These are phyloP conservation scores for Lutjanus argentimaculatus DNA, from an alignment of 2,797 vertebrate species.

Conservation along the genomic window DNA sequence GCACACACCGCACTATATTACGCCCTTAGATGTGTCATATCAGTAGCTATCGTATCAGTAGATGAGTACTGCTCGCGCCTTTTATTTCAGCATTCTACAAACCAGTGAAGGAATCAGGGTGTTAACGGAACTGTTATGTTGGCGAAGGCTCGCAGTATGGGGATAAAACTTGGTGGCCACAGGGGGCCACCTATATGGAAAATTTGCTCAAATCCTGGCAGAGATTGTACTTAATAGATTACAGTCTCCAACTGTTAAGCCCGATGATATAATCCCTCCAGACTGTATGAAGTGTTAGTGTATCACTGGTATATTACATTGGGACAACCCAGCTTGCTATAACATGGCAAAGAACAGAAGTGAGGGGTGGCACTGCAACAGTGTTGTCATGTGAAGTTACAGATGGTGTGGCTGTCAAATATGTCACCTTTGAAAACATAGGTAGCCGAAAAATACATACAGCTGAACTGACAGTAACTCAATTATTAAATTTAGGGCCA, in stretches of 20 bases:
- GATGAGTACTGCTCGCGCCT: too few relatives aligned
- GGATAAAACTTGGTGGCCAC: too few relatives aligned
- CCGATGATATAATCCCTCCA: slow-evolving; percentile 22
- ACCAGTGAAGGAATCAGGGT: too few relatives aligned
- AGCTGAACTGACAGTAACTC: too few relatives aligned
- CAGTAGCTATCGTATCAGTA: too few relatives aligned
- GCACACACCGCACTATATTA: too few relatives aligned
- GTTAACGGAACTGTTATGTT: too few relatives aligned
- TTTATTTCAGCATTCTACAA: too few relatives aligned
- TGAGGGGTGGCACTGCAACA: background rate
- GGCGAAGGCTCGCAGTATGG: too few relatives aligned
- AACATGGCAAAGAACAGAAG: background rate
- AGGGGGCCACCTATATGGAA: too few relatives aligned
- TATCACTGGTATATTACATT: slow-evolving; percentile 19
- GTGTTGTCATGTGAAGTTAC: background rate
- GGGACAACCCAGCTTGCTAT: slow-evolving; percentile 19
- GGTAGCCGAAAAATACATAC: slow-evolving; percentile 5
- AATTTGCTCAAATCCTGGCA: background rate
- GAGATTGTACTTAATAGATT: background rate
- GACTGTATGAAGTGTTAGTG: slow-evolving; percentile 10
- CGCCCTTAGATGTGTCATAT: too few relatives aligned
- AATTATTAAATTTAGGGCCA: too few relatives aligned
- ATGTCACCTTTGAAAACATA: background rate
- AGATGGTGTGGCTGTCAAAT: background rate
- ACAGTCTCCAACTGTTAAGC: slow-evolving; percentile 21